Conservation (phyloP, 2,888 invertebrate species). For the Sarcophaga rosellei region DNA sequence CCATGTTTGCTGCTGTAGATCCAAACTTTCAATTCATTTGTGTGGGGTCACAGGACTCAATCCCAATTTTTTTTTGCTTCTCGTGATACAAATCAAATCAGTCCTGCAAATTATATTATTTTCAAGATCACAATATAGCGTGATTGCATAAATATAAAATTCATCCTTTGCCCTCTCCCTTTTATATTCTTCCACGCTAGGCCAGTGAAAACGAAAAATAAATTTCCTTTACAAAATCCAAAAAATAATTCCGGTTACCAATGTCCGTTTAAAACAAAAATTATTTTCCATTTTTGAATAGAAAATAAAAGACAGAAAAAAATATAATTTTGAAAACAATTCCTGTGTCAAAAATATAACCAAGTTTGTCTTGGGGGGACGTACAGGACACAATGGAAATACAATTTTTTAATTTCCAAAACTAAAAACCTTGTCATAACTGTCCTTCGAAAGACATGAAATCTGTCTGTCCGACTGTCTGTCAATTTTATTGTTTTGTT, state of each 20-base stretch:
- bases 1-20: no score
- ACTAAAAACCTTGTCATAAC: slow-evolving; percentile 16
- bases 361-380: no score
- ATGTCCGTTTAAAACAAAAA: not conserved
- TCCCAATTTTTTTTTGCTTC: no score
- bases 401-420: not conserved
- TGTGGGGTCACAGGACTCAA: no score
- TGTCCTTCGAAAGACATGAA: slow-evolving; percentile 24
- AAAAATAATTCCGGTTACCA: not conserved
- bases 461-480: slow-evolving; percentile 1
- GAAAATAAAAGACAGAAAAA: not conserved
- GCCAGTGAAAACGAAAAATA: not conserved
- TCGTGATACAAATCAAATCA: no score
- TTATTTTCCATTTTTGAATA: not conserved
- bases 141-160: no score
- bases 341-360: not conserved
- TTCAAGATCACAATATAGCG: no score
- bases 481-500: not conserved
- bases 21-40: no score
- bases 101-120: no score
- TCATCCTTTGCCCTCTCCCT: no score
- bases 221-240: not conserved
- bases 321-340: not conserved
- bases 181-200: no score
- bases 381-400: not conserved